Evolutionary conservation across 2,888 invertebrate genomes (phyloP).

Genomic region (Marronus borbonicus): DNA sequence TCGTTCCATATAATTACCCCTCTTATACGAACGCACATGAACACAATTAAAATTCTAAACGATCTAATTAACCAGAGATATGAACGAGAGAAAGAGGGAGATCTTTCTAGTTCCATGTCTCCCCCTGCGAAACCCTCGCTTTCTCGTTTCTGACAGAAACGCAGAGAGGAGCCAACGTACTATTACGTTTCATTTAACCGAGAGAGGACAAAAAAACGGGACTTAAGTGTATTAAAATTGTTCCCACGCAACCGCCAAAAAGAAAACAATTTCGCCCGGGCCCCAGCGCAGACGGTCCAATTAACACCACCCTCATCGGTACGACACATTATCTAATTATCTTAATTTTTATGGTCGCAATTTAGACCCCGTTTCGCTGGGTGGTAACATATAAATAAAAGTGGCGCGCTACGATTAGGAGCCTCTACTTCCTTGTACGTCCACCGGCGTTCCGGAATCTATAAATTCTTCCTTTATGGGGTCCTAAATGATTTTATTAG

Average conservation of each 20-base stretch:
- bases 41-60: conserved; percentile 33
- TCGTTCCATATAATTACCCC: conserved; percentile 31
- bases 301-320: conserved; percentile 42
- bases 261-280: conserved; percentile 18
- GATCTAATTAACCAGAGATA: conserved; percentile 26
- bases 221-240: conserved; percentile 37
- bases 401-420: not conserved
- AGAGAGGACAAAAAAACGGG: not conserved
- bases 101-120: not conserved
- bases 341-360: conserved; percentile 41
- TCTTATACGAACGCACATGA: conserved; percentile 10
- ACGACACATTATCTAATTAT: conserved; percentile 38
- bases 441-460: conserved; percentile 11
- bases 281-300: conserved; percentile 22
- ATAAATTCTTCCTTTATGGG: conserved; percentile 33
- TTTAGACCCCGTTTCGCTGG: not conserved
- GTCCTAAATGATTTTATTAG: conserved; percentile 42
- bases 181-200: conserved; percentile 11
- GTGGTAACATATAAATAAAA: conserved; percentile 18
- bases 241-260: conserved; percentile 12
- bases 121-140: not conserved
- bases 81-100: not conserved
- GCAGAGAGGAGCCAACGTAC: not conserved
- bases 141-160: not conserved
- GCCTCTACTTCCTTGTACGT: conserved; percentile 5